Conservation (phyloP, 2,113 vertebrate species). For the Labeo catla region DNA sequence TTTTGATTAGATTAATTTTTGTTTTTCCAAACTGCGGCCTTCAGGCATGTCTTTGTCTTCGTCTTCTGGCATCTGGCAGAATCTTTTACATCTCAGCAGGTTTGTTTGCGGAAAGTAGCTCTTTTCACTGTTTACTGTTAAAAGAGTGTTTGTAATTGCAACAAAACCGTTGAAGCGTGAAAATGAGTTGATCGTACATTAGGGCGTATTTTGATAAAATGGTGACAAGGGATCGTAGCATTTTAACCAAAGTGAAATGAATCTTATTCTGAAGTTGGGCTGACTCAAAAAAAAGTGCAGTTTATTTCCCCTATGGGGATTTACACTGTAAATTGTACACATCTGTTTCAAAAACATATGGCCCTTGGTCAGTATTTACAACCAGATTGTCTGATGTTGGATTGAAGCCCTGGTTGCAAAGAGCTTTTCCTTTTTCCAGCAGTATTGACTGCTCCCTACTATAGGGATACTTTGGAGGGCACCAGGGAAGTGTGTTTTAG, state of each 20-base stretch:
- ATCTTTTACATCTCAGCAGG: slow-evolving; percentile 1
- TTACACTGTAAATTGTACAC: background rate
- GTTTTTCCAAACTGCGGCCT: background rate
- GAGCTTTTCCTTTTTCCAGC: background rate
- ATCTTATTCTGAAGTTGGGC: background rate
- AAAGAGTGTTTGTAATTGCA: slow-evolving; percentile 17
- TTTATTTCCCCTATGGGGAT: background rate
- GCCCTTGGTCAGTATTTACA: slow-evolving; percentile 7
- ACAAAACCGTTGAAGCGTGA: background rate
- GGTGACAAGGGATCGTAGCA: background rate
- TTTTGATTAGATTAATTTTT: slow-evolving; percentile 43
- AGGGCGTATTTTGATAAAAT: background rate
- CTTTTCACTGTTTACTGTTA: slow-evolving; percentile 14
- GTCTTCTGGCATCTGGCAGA: slow-evolving; percentile 10
- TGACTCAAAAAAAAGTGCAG: background rate
- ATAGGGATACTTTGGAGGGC: background rate
- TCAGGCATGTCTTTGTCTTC: background rate
- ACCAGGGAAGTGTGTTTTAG: slow-evolving; percentile 46
- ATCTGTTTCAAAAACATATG: background rate
- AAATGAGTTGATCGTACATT: slow-evolving; percentile 3
- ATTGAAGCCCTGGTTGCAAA: background rate
- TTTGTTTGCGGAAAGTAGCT: slow-evolving; percentile 9
- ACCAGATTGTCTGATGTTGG: background rate
- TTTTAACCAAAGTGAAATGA: background rate
- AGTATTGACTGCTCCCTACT: background rate